Evolutionary conservation across 2,113 vertebrate genomes (phyloP).

Genomic region (Felis catus): F.catus_Fca126_mat1.0 CM031413.1:54390501-54391000

Average conservation of each 20-base stretch:
- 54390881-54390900: slow-evolving; percentile 20
- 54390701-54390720: background rate
- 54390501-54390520: background rate
- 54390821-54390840: background rate
- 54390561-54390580: slow-evolving; percentile 3
- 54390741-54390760: slow-evolving; percentile 46
- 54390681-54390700: background rate
- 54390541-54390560: background rate
- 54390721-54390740: background rate
- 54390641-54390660: slow-evolving; percentile 9
- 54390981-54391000: slow-evolving; percentile 57
- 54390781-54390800: slow-evolving; percentile 12
- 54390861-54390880: background rate
- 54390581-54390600: background rate
- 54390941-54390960: background rate
- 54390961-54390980: slow-evolving; percentile 55
- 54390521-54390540: background rate
- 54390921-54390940: background rate
- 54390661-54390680: background rate
- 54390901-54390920: background rate
- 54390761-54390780: background rate
- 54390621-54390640: slow-evolving; percentile 27
- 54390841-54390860: slow-evolving; percentile 11
- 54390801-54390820: background rate
- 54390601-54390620: background rate